Conservation (phyloP, 1,140 invertebrate species). For the Drosophila bifasciata region DNA sequence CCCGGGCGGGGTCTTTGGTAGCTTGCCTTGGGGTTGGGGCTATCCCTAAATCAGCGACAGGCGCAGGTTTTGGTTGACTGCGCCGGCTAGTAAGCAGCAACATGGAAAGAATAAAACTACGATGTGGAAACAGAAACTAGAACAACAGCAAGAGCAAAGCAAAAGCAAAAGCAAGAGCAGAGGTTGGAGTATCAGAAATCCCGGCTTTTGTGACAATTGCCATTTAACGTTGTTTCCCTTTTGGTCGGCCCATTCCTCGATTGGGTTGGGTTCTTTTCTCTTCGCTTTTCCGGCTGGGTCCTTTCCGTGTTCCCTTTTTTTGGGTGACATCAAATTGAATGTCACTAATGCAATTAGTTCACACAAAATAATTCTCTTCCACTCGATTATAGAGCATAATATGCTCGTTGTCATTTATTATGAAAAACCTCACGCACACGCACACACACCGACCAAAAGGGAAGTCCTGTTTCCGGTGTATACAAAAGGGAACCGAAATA, state of each 20-base stretch:
- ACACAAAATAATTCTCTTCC: constrained; percentile 82
- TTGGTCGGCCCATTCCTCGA: not conserved
- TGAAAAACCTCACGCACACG: constrained; percentile 24
- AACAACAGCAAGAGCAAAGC: constrained; percentile 4
- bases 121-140: constrained; percentile 50
- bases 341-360: constrained; percentile 83
- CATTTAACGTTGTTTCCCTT: constrained; percentile 65
- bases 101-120: constrained; percentile 54
- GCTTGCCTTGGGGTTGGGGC: constrained; percentile 25
- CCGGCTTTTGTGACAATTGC: constrained; percentile 69
- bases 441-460: constrained; percentile 3
- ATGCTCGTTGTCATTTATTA: constrained; percentile 77
- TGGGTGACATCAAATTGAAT: constrained; percentile 74
- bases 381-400: constrained; percentile 79
- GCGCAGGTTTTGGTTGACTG: constrained; percentile 73
- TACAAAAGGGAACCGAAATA: constrained; percentile 21
- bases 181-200: constrained; percentile 51
- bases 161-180: constrained; percentile 11
- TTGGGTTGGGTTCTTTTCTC: constrained; percentile 8
- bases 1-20: constrained; percentile 10
- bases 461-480: not conserved
- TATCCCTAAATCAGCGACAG: constrained; percentile 72
- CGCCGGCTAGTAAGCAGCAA: constrained; percentile 39
- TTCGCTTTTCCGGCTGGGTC: constrained; percentile 6
- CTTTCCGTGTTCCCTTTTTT: not conserved